Evolutionary conservation across 2,888 invertebrate species (phyloP).

Genomic region (Sarcophaga caerulescens): DNA sequence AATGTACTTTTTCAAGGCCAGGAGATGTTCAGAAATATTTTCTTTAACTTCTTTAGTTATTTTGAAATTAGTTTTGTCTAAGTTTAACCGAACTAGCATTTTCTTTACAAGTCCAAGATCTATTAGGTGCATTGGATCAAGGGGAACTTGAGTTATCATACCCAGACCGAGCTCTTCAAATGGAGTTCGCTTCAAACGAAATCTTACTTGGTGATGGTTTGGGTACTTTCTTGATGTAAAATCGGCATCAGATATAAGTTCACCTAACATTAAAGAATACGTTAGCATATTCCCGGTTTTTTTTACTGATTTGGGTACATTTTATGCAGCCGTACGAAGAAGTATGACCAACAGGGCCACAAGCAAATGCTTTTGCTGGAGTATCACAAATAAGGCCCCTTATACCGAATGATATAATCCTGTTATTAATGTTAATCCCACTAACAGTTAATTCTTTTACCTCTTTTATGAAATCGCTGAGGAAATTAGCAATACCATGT

Average conservation of each 20-base stretch:
- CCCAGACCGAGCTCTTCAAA: slow-evolving; percentile 23
- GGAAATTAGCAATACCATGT: neutral
- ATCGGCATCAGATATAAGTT: slow-evolving; percentile 25
- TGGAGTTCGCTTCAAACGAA: neutral
- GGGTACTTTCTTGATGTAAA: slow-evolving; percentile 33
- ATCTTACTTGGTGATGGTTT: slow-evolving; percentile 29
- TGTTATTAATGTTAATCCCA: slow-evolving; percentile 7
- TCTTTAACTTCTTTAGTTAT: neutral
- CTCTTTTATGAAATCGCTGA: slow-evolving; percentile 25
- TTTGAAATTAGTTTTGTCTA: slow-evolving; percentile 27
- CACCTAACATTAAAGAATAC: neutral
- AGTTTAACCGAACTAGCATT: slow-evolving; percentile 7
- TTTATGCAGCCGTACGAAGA: slow-evolving; percentile 27
- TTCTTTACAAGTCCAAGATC: slow-evolving; percentile 37
- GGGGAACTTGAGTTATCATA: slow-evolving; percentile 44
- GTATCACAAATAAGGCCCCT: slow-evolving; percentile 29
- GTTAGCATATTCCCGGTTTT: slow-evolving; percentile 19
- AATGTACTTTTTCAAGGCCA: slow-evolving; percentile 5
- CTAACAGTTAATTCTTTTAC: slow-evolving; percentile 18
- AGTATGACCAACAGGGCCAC: slow-evolving; percentile 11
- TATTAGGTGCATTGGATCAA: slow-evolving; percentile 36
- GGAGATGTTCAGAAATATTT: slow-evolving; percentile 16
- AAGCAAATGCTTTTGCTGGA: slow-evolving; percentile 31
- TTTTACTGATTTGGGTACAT: slow-evolving; percentile 11
- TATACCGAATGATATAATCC: neutral